Evolutionary conservation across 2,113 vertebrate species (phyloP), one percentile per base, ranked within the genome.

Genomic region (Struthidea cinerea): DNA sequence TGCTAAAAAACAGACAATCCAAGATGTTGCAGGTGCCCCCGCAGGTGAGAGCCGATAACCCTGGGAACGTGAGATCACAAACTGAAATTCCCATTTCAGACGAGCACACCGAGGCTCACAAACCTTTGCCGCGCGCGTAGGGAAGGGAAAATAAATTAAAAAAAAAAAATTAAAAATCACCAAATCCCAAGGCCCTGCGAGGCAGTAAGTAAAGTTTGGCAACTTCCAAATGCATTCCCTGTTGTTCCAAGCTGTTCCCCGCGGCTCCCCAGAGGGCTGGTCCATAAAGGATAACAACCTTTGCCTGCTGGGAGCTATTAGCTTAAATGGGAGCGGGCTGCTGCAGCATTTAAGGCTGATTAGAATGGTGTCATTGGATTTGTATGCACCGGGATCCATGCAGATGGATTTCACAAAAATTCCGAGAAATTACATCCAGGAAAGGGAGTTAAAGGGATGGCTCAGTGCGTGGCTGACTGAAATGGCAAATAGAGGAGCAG

Each of bases 241-340:
- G 52, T 95, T 67, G 86, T 84, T 86, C 39, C 94, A 95, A 95
- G 91, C 94, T 96, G 96, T 95, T 97, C 95, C 65, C 13, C 55
- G 83, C 10, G 35, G 93, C 86, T 96, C 96, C 95, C 95, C 76
- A 84, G 95, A 96, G 95, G 96, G 93, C 68, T 97, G 91, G 96
- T 94, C 96, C 95, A 96, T 97, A 97, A 97, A 96, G 96, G 95
- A 97, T 96, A 97, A 97, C 93, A 96, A 96, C 95, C 90, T 94
- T 93, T 95, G 91, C 96, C 96, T 97, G 93, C 95, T 96, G 96
- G 95, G 96, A 97, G 95, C 96, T 95, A 94, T 97, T 97, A 96
- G 95, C 83, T 92, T 93, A 96, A 97, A 97, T 94, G 89, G 94
- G 55, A 94, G 93, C 49, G 42, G 93, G 89, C 55, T 94, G 94